A percentile compares a stretch with the other conserved stretches of the same genome.
Evolutionary conservation across 2,888 invertebrate species (phyloP).

Genomic region (Lucinisca nassula): DNA sequence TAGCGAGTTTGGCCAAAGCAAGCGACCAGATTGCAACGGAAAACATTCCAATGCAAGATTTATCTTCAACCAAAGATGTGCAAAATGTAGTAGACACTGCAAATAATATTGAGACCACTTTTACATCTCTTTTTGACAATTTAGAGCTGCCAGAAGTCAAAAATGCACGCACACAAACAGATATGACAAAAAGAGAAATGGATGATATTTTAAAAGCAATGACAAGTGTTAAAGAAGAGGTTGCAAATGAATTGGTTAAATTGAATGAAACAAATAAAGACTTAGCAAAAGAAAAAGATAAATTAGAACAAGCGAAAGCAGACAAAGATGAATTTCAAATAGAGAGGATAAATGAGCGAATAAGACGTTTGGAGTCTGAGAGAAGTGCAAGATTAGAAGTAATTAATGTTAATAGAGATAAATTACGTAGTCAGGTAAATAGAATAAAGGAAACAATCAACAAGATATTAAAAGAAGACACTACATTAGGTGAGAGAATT

Average conservation of each 20-base stretch:
- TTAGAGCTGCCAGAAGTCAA: constrained; percentile 20
- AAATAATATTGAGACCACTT: constrained; percentile 16
- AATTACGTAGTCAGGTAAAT: constrained; percentile 44
- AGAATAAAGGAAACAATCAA: constrained; percentile 44
- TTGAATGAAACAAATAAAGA: too few relatives aligned
- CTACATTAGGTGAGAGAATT: constrained; percentile 37
- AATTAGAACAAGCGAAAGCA: neutral
- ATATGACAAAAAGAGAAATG: neutral
- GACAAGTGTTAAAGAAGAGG: neutral
- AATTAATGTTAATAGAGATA: constrained; percentile 46
- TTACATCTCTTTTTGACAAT: constrained; percentile 26
- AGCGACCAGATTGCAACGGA: neutral
- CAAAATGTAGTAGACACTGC: constrained; percentile 16
- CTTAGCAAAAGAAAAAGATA: too few relatives aligned
- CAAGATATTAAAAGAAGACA: constrained; percentile 41
- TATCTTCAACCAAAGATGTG: constrained; percentile 9
- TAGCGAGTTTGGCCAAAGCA: too few relatives aligned
- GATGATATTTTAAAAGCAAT: neutral
- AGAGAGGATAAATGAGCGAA: neutral
- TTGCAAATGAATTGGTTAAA: neutral
- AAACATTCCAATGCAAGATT: neutral
- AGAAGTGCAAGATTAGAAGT: constrained; percentile 52
- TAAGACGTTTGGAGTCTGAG: neutral
- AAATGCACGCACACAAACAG: neutral
- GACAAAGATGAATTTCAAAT: neutral